These are phyloP conservation scores for Callinectes sapidus DNA, from an alignment of 2,888 invertebrate genomes.

Conservation along the genomic window DNA sequence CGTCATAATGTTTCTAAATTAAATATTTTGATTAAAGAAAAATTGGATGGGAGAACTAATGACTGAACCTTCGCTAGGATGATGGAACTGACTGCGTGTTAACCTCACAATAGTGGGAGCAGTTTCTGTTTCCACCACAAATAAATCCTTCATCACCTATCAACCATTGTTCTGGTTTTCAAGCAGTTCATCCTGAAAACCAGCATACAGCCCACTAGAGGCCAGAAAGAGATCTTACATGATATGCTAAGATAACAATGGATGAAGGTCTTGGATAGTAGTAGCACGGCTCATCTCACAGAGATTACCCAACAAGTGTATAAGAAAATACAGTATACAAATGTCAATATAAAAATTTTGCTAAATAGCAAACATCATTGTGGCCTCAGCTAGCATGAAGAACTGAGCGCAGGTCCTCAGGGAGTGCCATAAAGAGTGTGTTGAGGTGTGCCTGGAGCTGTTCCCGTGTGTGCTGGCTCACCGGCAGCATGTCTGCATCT, in stretches of 20 bases:
- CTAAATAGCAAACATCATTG: not conserved
- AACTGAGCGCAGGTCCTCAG: constrained; percentile 72
- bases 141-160: not conserved
- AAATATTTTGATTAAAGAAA: not conserved
- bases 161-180: not conserved
- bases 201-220: not conserved
- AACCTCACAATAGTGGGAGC: not conserved
- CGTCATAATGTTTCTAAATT: constrained; percentile 11
- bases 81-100: not conserved
- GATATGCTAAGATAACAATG: not conserved
- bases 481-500: constrained; percentile 57
- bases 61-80: not conserved
- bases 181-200: not conserved
- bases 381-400: constrained; percentile 63
- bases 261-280: not conserved
- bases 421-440: constrained; percentile 68
- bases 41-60: not conserved
- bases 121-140: not conserved
- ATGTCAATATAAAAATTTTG: not conserved
- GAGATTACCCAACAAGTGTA: constrained; percentile 13
- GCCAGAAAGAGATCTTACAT: not conserved
- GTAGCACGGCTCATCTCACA: not conserved
- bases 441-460: constrained; percentile 69
- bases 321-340: not conserved
- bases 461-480: constrained; percentile 61